These are phyloP conservation scores for Chaetops frenatus DNA, from an alignment of 2,113 vertebrate genomes.

Conservation along the genomic window DNA sequence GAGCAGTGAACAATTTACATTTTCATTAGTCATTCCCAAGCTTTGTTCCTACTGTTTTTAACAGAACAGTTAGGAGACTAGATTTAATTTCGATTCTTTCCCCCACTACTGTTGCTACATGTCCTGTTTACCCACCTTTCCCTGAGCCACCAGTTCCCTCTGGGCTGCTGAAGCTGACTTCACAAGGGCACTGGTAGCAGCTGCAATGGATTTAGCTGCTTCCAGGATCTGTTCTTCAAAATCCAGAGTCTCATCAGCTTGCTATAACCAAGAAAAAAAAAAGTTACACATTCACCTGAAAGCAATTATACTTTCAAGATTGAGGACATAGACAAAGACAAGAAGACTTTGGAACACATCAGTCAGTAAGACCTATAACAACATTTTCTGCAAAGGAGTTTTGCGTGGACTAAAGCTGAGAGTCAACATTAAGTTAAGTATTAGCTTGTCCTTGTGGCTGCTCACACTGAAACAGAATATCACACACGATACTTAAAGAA, in stretches of 20 bases:
- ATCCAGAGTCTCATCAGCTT: conserved; percentile 96
- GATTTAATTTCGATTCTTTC: accelerated
- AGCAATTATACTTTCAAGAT: neutral
- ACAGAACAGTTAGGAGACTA: neutral
- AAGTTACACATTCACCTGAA: neutral
- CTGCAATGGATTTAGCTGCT: conserved; percentile 97
- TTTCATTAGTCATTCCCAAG: neutral
- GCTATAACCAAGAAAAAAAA: conserved; percentile 78
- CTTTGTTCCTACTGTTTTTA: neutral
- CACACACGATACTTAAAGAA: neutral
- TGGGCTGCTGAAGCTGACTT: conserved; percentile 97
- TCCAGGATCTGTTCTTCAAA: conserved; percentile 99
- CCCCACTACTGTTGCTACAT: neutral
- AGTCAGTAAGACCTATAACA: neutral
- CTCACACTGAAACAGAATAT: neutral
- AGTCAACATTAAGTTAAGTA: neutral
- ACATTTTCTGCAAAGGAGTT: neutral
- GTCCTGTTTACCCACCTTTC: conserved; percentile 82
- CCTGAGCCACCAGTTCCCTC: conserved; percentile 96
- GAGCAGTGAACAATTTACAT: neutral
- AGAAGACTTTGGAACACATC: neutral
- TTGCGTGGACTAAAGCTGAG: neutral
- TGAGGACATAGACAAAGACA: neutral
- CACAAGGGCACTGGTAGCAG: conserved; percentile 95
- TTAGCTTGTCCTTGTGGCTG: neutral